These are phyloP conservation scores for Cebidichthys violaceus DNA, from an alignment of 2,113 vertebrate species.

Conservation along the genomic window DNA sequence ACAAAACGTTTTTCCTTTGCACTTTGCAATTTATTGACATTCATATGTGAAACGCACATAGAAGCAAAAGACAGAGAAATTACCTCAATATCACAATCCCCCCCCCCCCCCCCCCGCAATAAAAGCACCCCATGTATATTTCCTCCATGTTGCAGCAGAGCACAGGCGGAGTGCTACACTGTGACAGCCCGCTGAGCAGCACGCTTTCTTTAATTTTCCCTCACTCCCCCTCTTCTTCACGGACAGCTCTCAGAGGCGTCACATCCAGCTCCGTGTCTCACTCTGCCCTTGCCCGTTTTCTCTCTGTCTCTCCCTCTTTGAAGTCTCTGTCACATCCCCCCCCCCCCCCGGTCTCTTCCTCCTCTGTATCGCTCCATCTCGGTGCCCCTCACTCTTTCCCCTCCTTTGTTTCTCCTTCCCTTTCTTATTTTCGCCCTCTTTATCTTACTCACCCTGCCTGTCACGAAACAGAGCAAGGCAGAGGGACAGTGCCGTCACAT, in stretches of 20 bases:
- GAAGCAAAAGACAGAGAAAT: neutral
- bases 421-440: neutral
- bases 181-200: neutral
- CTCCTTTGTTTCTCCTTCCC: neutral
- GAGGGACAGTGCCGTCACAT: conserved; percentile 40
- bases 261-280: conserved; percentile 17
- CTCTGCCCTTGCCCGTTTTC: conserved; percentile 19
- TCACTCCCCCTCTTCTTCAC: neutral
- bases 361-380: conserved; percentile 5
- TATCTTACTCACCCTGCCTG: conserved; percentile 48
- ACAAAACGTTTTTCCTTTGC: neutral
- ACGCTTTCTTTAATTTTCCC: conserved; percentile 35
- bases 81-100: neutral
- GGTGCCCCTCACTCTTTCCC: neutral
- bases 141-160: neutral
- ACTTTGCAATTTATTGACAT: neutral
- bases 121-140: neutral
- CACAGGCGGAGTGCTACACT: neutral
- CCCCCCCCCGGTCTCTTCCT: conserved; percentile 13
- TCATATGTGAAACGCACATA: neutral
- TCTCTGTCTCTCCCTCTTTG: conserved; percentile 27
- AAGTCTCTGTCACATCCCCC: conserved; percentile 56
- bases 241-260: conserved; percentile 16
- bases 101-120: too few species aligned
- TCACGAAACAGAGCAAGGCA: conserved; percentile 41